Conservation (phyloP, 2,797 vertebrate genomes). For the Pseudochaenichthys georgianus region DNA sequence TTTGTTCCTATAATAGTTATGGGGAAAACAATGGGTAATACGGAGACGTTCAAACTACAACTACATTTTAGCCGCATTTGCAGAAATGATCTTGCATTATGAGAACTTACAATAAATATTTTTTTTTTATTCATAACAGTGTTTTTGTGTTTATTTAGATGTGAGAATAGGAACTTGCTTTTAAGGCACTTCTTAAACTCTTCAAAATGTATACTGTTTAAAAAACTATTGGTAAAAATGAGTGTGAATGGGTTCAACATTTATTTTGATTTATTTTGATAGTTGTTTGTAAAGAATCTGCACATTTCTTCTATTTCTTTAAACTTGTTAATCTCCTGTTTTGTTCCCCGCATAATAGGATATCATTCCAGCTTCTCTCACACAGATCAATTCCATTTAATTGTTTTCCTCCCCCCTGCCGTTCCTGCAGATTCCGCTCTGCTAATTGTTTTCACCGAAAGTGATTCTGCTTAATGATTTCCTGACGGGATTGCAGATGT, state of each 20-base stretch:
- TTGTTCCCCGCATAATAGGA: slow-evolving; percentile 19
- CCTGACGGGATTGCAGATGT: slow-evolving; percentile 2
- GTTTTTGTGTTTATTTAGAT: too few species aligned
- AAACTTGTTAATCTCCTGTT: slow-evolving; percentile 28
- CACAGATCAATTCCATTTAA: slow-evolving; percentile 17
- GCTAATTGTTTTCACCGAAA: slow-evolving; percentile 28
- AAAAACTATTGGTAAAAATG: slow-evolving; percentile 7
- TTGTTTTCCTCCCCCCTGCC: slow-evolving; percentile 15
- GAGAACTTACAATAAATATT: too few species aligned
- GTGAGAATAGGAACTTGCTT: not conserved
- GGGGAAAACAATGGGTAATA: not conserved
- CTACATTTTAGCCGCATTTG: not conserved
- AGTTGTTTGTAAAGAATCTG: slow-evolving; percentile 6
- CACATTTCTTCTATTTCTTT: slow-evolving; percentile 7
- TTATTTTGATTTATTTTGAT: not conserved
- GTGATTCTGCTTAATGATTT: slow-evolving; percentile 22
- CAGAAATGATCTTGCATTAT: not conserved
- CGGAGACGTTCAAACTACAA: not conserved
- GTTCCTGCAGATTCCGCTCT: slow-evolving; percentile 9
- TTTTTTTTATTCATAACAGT: too few species aligned
- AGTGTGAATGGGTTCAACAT: slow-evolving; percentile 5
- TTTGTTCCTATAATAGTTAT: slow-evolving; percentile 2
- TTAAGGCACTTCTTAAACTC: not conserved
- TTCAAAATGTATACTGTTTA: not conserved
- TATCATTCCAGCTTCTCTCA: slow-evolving; percentile 43